These are phyloP conservation scores for Apamea anceps DNA, from an alignment of 2,888 invertebrate species.

Conservation along the genomic window DNA sequence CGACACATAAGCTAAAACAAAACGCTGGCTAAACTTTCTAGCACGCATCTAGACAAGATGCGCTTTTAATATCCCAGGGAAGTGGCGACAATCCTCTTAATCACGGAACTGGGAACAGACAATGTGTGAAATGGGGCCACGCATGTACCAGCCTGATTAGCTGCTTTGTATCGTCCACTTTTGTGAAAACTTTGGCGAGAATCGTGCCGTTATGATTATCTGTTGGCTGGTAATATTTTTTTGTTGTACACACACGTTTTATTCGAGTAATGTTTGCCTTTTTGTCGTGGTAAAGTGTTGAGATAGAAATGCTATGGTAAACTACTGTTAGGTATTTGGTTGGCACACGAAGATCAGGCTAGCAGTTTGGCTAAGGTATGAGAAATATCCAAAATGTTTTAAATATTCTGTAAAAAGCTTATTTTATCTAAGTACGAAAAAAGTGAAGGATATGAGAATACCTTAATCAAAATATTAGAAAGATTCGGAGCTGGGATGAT, in stretches of 20 bases:
- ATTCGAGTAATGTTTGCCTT: constrained; percentile 53
- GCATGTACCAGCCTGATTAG: constrained; percentile 88
- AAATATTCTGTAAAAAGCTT: neutral
- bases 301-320: neutral
- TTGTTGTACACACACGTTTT: constrained; percentile 59
- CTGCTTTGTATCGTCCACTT: constrained; percentile 84
- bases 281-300: constrained; percentile 33
- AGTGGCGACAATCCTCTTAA: constrained; percentile 90
- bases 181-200: constrained; percentile 76
- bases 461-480: neutral
- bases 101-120: constrained; percentile 86
- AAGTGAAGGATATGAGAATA: neutral
- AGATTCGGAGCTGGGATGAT: neutral
- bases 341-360: too few relatives aligned
- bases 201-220: constrained; percentile 74
- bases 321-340: neutral
- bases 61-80: constrained; percentile 88
- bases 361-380: neutral
- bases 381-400: neutral
- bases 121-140: constrained; percentile 89
- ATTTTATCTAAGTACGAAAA: neutral
- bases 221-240: constrained; percentile 57
- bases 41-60: constrained; percentile 79
- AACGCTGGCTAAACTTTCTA: constrained; percentile 66
- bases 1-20: constrained; percentile 61